A percentile compares a stretch with the other conserved stretches of the same genome.
These are phyloP conservation scores for Hedya salicella DNA, from an alignment of 2,888 invertebrate genomes.

Conservation along the genomic window DNA sequence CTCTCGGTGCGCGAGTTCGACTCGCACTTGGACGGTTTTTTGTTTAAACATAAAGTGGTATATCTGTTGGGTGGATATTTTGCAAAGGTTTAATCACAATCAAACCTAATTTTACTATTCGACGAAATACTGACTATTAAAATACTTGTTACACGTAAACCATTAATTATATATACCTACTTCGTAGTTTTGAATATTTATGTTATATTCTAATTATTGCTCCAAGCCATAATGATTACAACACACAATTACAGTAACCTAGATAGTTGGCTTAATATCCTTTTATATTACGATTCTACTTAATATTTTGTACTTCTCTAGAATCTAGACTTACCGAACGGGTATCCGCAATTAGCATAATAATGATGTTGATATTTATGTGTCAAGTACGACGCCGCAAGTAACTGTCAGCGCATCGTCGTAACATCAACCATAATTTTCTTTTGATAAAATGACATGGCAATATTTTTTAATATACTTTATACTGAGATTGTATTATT, in stretches of 20 bases:
- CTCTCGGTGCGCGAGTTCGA: no score
- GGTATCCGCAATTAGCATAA: slow-evolving; percentile 24
- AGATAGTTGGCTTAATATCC: slow-evolving; percentile 5
- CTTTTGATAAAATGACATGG: slow-evolving; percentile 10
- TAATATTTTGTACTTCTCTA: slow-evolving; percentile 9
- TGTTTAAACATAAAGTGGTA: no score
- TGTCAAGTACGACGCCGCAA: slow-evolving; percentile 31
- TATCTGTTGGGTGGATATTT: no score
- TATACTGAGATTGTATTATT: no score
- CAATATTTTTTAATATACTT: background rate
- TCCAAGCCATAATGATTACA: slow-evolving; percentile 12
- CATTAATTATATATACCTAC: background rate
- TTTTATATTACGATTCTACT: slow-evolving; percentile 4
- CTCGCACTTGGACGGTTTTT: no score
- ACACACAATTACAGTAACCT: slow-evolving; percentile 16
- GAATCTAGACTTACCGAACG: background rate
- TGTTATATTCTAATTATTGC: slow-evolving; percentile 1
- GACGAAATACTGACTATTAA: background rate
- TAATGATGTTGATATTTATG: slow-evolving; percentile 34
- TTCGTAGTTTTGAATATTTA: slow-evolving; percentile 4
- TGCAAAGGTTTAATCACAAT: no score
- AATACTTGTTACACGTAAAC: background rate
- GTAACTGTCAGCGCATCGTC: slow-evolving; percentile 11
- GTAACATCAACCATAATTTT: slow-evolving; percentile 6
- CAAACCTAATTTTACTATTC: no score